Percentiles rank a stretch among this genome's conserved stretches.
Evolutionary conservation across 1,140 invertebrate species (phyloP).

Genomic region (Anastrepha obliqua): DNA sequence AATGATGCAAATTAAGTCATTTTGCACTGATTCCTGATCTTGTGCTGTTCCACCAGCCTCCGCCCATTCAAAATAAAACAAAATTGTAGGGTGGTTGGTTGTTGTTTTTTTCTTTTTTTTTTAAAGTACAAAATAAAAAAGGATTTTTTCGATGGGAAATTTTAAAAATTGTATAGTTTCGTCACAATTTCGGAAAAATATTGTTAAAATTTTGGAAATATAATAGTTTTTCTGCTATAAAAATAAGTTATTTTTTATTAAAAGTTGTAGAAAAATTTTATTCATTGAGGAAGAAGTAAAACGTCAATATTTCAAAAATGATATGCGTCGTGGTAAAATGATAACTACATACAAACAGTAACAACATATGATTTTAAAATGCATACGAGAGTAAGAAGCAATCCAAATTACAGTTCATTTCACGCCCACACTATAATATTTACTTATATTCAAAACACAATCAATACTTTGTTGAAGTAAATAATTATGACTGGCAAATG

Average conservation of each 20-base stretch:
- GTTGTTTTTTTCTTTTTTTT: too few relatives aligned
- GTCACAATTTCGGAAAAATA: neutral
- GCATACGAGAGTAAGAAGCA: too few relatives aligned
- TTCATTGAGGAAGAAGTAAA: neutral
- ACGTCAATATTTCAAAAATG: too few relatives aligned
- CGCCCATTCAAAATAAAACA: neutral
- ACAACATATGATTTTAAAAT: too few relatives aligned
- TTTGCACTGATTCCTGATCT: neutral
- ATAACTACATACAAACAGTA: too few relatives aligned
- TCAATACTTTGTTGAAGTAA: too few relatives aligned
- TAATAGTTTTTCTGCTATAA: neutral
- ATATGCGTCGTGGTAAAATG: too few relatives aligned
- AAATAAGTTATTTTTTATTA: neutral
- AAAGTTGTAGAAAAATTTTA: neutral
- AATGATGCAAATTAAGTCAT: too few relatives aligned
- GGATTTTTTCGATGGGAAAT: neutral
- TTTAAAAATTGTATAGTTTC: neutral
- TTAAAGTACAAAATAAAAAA: slow-evolving; percentile 53
- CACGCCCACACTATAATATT: too few relatives aligned
- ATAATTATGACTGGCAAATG: too few relatives aligned
- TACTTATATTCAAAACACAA: too few relatives aligned
- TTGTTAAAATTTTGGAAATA: neutral
- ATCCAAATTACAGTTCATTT: too few relatives aligned
- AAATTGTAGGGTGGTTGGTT: slow-evolving; percentile 14
- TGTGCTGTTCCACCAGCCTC: neutral